Base-by-base conservation (phyloP, 2,797 vertebrate genomes). In the Enteromius unitaeniatus region DNA sequence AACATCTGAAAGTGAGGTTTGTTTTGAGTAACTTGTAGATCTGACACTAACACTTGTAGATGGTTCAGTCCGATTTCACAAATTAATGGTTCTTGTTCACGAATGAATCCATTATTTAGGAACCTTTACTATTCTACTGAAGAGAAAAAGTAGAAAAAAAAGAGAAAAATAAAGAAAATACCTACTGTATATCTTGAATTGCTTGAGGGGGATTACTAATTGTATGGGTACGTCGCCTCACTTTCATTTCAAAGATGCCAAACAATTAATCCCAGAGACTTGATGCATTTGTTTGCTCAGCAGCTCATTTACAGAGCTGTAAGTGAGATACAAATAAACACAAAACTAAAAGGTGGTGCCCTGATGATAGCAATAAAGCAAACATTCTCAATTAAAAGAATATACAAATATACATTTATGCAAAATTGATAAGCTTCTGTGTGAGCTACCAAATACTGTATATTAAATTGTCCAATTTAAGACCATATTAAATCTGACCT, bases 251-350 rank as follows among this genome's bases (percentile, higher is more conserved):
- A 47, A 88, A 88, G 87, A 91, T 79, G 82, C 86, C 86, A 85
- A 79, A 80, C 88, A 91, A 91, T 92, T 89, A 92, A 93, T 92
- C 91, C 85, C 89, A 87, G 78, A 89, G 84, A 91, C 90, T 84
- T 19, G 70, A 89, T 88, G 88, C 45, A 89, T 92, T 91, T 93
- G 90, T 93, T 93, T 92, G 90, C 81, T 86, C 88, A 86, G 83
- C 45, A 78, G 85, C 89, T 93, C 87, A 91, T 93, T 93, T 92
- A 90, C 81, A 90, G 88, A 92, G 92, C 91, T 91, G 92, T 90
- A 92, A 90, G 91, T 90, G 40, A 68, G 42, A 47, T 64, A 53
- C 69, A 84, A 81, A 84, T 80, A 87, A 87, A 65, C 47, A 75
- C 70, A 45, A 15, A 75, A 77, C 75, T 82, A 58, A 62, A 77